Evolutionary conservation across 1,140 invertebrate species (phyloP).

Genomic region (Dendroctonus valens): DNA sequence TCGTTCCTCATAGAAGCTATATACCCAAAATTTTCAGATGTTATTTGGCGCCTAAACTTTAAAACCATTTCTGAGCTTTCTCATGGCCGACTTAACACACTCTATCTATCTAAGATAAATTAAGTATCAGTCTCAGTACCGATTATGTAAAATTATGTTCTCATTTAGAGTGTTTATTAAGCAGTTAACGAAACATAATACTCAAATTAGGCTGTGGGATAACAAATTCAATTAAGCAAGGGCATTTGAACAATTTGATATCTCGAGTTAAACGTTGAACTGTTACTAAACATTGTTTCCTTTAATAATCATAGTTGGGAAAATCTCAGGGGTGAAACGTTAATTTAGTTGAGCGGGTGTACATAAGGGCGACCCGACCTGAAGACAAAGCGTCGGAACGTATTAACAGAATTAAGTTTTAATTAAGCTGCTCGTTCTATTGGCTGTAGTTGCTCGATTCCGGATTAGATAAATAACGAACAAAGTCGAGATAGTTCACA

Average conservation of each 20-base stretch:
- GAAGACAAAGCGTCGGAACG: slow-evolving; percentile 14
- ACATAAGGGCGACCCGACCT: slow-evolving; percentile 11
- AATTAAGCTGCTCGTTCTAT: slow-evolving; percentile 13
- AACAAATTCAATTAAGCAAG: not conserved
- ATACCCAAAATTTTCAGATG: no score
- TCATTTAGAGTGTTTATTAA: no score
- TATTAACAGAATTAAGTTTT: slow-evolving; percentile 14
- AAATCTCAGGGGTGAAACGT: slow-evolving; percentile 15
- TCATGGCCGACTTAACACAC: no score
- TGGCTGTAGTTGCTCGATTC: not conserved
- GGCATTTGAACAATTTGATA: slow-evolving; percentile 5
- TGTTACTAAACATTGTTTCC: slow-evolving; percentile 14
- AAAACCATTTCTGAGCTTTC: no score
- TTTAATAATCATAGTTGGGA: slow-evolving; percentile 13
- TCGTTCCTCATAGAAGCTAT: no score
- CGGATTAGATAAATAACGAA: slow-evolving; percentile 1
- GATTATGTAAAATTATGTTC: no score
- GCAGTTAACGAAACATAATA: no score
- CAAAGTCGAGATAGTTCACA: not conserved
- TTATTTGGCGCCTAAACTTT: no score
- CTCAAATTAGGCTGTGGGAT: no score
- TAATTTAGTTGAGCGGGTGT: slow-evolving; percentile 13
- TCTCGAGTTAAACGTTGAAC: slow-evolving; percentile 7
- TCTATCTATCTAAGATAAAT: no score
- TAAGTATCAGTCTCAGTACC: no score